Evolutionary conservation across 2,888 invertebrate species (phyloP).

Genomic region (Platycheirus rosarum): DNA sequence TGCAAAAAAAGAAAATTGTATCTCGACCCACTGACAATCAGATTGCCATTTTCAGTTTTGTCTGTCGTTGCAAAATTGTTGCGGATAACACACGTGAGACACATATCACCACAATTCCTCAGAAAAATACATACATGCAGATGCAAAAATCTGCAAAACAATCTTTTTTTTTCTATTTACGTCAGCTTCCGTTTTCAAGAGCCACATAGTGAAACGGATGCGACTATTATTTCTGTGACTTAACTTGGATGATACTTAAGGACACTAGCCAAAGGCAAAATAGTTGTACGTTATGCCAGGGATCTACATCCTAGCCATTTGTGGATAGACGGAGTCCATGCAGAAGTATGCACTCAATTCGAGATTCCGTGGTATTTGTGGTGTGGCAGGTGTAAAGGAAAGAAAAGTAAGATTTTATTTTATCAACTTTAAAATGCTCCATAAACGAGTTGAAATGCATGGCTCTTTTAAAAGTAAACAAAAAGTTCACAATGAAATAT

Average conservation of each 20-base stretch:
- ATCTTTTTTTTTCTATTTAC: neutral
- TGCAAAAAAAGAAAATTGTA: constrained; percentile 12
- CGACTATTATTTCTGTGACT: constrained; percentile 56
- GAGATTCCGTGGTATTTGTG: constrained; percentile 44
- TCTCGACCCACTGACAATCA: constrained; percentile 42
- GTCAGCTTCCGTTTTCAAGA: constrained; percentile 4
- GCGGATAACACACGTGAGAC: constrained; percentile 17
- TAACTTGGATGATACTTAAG: constrained; percentile 58
- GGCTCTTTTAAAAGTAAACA: neutral
- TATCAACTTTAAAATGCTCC: constrained; percentile 50
- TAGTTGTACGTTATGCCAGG: constrained; percentile 38
- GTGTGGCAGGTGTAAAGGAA: constrained; percentile 27
- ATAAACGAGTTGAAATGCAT: constrained; percentile 46
- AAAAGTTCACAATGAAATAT: constrained; percentile 1
- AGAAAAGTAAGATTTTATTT: constrained; percentile 17
- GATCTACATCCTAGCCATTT: constrained; percentile 35
- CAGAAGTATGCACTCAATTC: constrained; percentile 33
- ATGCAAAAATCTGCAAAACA: neutral
- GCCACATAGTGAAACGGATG: constrained; percentile 53
- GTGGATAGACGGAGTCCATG: constrained; percentile 36
- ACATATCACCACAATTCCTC: neutral
- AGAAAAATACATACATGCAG: neutral
- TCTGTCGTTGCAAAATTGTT: constrained; percentile 7
- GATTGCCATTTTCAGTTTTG: constrained; percentile 52
- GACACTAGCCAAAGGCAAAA: constrained; percentile 45